Conservation (phyloP, 2,888 invertebrate genomes). For the Lithophane leautieri region DNA sequence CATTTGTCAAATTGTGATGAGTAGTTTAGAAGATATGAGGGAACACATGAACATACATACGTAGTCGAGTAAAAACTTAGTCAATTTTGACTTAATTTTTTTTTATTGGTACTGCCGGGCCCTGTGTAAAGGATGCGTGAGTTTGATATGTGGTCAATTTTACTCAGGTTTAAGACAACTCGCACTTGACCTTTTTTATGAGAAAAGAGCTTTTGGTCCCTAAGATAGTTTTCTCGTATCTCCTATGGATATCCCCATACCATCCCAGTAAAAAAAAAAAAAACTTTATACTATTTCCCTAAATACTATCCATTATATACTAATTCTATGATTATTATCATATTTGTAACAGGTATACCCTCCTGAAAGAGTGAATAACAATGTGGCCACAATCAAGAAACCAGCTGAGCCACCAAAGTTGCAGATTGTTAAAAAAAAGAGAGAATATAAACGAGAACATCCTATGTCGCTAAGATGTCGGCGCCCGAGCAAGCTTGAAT, state of each 20-base stretch:
- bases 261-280: neutral
- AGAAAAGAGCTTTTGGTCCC: neutral
- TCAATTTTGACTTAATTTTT: no score
- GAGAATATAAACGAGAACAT: conserved; percentile 8
- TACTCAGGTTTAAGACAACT: no score
- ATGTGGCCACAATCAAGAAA: neutral
- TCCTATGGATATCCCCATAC: neutral
- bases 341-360: neutral
- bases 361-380: conserved; percentile 3
- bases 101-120: no score
- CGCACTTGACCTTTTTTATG: neutral
- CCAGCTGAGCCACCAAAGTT: conserved; percentile 6
- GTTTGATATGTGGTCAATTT: no score
- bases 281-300: neutral
- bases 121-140: no score
- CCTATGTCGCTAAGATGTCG: conserved; percentile 19
- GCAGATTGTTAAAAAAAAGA: neutral
- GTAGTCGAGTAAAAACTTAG: no score
- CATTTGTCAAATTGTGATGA: no score
- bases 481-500: neutral
- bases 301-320: neutral
- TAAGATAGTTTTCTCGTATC: neutral
- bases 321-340: neutral
- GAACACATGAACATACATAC: no score
- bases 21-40: no score